Evolutionary conservation across 2,797 vertebrate genomes (phyloP), one percentile per base, ranked within the genome.

Genomic region (Halcyon chelicuti): DNA sequence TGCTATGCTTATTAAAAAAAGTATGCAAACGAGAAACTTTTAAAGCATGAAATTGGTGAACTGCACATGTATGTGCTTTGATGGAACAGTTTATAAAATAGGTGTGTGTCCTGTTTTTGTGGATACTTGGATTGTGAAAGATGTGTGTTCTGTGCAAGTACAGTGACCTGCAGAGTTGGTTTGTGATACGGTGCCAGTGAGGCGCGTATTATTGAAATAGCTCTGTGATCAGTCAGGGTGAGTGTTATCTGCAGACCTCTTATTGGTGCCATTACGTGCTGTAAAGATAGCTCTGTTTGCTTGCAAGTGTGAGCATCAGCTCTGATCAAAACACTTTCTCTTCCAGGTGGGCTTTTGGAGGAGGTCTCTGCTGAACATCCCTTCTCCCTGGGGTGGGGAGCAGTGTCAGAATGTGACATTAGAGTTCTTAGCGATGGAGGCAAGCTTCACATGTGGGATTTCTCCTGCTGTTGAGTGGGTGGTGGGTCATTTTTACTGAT

Each of bases 231-330:
- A 49, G 92, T 83, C 78, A 63, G 94, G 90, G 79, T 55, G 93
- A 96, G 88, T 92, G 98, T 98, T 98, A 98, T 98, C 98, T 95
- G 93, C 93, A 96, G 92, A 86, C 95, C 93, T 96, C 94, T 93
- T 42, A 86, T 75, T 98, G 98, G 97, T 98, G 95, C 94, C 81
- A 96, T 98, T 96, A 96, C 74, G 2, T 84, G 96, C 90, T 94
- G 95, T 94, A 95, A 96, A 97, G 98, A 98, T 97, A 98, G 96
- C 95, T 85, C 66, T 98, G 98, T 98, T 98, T 98, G 93, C 97
- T 97, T 97, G 97, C 94, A 96, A 96, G 98, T 97, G 98, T 96
- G 98, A 98, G 98, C 97, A 97, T 92, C 94, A 88, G 20, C 62
- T 52, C 37, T 44, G 77, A 82, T 61, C 90, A 66, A 52, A 88